Base-by-base conservation (phyloP, 2,797 vertebrate species). In the Catharus ustulatus region DNA sequence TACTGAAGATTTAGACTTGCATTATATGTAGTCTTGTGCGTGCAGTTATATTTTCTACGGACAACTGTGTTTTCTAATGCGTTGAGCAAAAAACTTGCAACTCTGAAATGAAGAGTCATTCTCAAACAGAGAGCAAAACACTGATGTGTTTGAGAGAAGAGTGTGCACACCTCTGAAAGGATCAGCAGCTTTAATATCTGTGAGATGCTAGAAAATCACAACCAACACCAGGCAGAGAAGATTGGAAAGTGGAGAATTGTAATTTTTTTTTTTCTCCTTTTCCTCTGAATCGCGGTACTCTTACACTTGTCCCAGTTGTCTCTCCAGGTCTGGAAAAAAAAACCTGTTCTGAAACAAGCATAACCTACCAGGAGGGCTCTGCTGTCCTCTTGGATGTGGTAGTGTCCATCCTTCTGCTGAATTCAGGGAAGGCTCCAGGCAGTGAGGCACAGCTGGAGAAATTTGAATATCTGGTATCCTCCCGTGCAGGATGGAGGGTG, bases 21-120 rank as follows among this genome's bases (percentile, higher is more conserved):
- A 95, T 96, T 97, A 93, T 98, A 97, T 96, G 96, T 97, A 97
- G 97, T 98, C 95, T 97, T 94, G 90, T 96, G 97, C 97, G 97
- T 97, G 97, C 96, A 36, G 97, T 97, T 98, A 97, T 97, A 97
- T 98, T 98, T 98, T 98, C 96, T 98, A 97, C 77, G 95, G 96
- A 96, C 97, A 96, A 93, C 94, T 97, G 95, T 93, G 95, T 97
- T 97, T 98, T 97, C 95, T 97, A 96, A 54, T 68, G 96, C 96
- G 75, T 97, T 91, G 87, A 97, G 90, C 75, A 93, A 97, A 97
- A 95, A 96, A 78, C 95, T 95, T 93, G 90, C 97, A 97, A 87
- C 96, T 97, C 96, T 94, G 88, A 97, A 97, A 96, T 95, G 77
- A 87, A 82, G 90, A 95, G 86, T 90, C 68, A 26, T 72, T 94